Conservation (phyloP, 2,797 vertebrate species). For the Cynopterus sphinx region DNA sequence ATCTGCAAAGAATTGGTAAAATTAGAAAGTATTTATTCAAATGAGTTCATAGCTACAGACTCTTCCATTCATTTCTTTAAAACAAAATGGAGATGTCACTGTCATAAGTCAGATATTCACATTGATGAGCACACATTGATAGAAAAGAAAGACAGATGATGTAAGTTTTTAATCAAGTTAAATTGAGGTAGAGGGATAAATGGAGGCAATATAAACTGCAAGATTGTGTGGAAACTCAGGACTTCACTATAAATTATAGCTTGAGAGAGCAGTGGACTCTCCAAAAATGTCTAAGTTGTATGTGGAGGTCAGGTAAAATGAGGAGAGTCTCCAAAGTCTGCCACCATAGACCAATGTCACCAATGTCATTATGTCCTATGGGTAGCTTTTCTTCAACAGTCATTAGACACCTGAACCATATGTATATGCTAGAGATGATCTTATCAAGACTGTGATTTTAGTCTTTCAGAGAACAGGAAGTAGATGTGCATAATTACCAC, state of each 20-base stretch:
- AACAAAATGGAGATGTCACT: neutral
- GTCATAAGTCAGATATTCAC: neutral
- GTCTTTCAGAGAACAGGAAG: neutral
- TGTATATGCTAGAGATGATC: neutral
- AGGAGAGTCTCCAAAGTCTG: accelerated
- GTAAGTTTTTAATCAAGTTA: neutral
- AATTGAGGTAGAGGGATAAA: neutral
- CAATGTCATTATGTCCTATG: neutral
- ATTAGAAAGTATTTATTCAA: neutral
- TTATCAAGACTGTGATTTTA: neutral
- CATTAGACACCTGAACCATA: accelerated
- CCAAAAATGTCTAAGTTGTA: accelerated
- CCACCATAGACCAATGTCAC: accelerated
- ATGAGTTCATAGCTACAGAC: neutral
- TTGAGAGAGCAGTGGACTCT: neutral
- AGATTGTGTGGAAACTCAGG: neutral
- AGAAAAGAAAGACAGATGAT: neutral
- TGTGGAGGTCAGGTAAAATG: accelerated
- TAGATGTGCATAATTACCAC: neutral
- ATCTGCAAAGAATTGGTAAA: neutral
- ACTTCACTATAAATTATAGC: neutral
- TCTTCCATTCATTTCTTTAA: neutral
- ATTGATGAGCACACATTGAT: neutral
- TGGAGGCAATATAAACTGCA: neutral
- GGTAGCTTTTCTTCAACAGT: neutral